Percentiles rank a stretch among this genome's conserved stretches.
phyloP scores from a whole-genome alignment of 2,888 invertebrate genomes.

The Leptinotarsa haldemani region DNA sequence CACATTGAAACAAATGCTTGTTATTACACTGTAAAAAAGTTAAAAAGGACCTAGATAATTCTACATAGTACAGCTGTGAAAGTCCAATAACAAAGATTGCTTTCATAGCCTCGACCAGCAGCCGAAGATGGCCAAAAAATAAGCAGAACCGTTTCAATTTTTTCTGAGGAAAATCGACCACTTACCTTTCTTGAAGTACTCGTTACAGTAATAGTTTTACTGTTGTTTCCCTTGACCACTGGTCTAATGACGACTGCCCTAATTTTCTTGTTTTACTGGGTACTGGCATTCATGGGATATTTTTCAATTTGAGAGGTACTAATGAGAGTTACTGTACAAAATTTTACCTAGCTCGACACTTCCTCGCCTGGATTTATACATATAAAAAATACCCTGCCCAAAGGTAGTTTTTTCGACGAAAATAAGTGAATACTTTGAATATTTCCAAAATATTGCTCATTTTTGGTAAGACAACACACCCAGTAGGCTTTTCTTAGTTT shows the following conservation, averaged over 20 bases:
- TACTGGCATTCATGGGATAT: neutral
- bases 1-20: slow-evolving; percentile 17
- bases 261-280: neutral
- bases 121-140: neutral
- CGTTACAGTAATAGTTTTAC: neutral
- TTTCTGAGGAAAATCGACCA: neutral
- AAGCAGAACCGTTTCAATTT: neutral
- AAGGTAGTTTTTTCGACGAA: slow-evolving; percentile 4
- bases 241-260: neutral
- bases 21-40: slow-evolving; percentile 19
- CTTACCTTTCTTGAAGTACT: neutral
- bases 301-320: neutral
- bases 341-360: slow-evolving; percentile 1
- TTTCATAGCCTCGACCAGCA: neutral
- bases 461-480: slow-evolving; percentile 15
- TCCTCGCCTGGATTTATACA: neutral
- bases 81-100: slow-evolving; percentile 8
- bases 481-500: slow-evolving; percentile 4
- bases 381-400: slow-evolving; percentile 12
- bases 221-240: neutral
- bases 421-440: slow-evolving; percentile 14
- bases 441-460: slow-evolving; percentile 19
- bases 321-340: slow-evolving; percentile 2
- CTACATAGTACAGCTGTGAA: slow-evolving; percentile 15
- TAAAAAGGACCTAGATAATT: slow-evolving; percentile 11